These are phyloP conservation scores for Hippocampus mohnikei DNA, from an alignment of 2,113 vertebrate genomes.

Conservation along the genomic window DNA sequence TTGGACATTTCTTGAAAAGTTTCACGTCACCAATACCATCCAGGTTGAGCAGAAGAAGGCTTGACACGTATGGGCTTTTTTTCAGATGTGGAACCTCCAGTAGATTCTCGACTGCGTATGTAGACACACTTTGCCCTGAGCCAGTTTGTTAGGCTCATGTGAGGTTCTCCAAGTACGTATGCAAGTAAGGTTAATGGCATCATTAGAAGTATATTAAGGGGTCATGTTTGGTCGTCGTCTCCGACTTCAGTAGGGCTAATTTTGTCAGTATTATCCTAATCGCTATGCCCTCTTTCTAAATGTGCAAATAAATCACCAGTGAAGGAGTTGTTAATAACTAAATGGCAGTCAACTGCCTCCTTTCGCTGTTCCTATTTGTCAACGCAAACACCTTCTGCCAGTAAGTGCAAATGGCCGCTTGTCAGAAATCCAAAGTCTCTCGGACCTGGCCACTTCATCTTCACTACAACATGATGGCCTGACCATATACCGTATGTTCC, in stretches of 20 bases:
- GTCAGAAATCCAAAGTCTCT: slow-evolving; percentile 45
- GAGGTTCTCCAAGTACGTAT: slow-evolving; percentile 70
- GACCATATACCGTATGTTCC: slow-evolving; percentile 12
- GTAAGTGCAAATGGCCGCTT: slow-evolving; percentile 78
- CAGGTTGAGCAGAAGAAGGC: slow-evolving; percentile 25
- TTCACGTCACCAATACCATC: neutral
- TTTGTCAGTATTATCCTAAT: slow-evolving; percentile 91
- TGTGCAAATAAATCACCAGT: slow-evolving; percentile 92
- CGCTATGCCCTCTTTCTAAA: slow-evolving; percentile 88
- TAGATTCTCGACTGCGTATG: slow-evolving; percentile 25
- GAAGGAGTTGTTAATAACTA: slow-evolving; percentile 98
- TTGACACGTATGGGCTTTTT: slow-evolving; percentile 39
- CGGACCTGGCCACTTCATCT: slow-evolving; percentile 47
- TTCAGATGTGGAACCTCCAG: slow-evolving; percentile 36
- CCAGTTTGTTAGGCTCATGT: slow-evolving; percentile 47
- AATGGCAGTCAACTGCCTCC: slow-evolving; percentile 90
- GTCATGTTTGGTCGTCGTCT: slow-evolving; percentile 88
- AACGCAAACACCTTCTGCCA: slow-evolving; percentile 89
- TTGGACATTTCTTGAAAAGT: too few species aligned
- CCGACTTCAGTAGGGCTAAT: slow-evolving; percentile 96
- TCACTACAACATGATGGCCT: slow-evolving; percentile 38
- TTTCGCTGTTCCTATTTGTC: slow-evolving; percentile 93
- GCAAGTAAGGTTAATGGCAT: slow-evolving; percentile 92
- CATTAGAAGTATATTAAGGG: slow-evolving; percentile 99
- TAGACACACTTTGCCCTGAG: slow-evolving; percentile 39